Base-by-base conservation (phyloP, 2,888 invertebrate genomes). In the Agrochola lota region DNA sequence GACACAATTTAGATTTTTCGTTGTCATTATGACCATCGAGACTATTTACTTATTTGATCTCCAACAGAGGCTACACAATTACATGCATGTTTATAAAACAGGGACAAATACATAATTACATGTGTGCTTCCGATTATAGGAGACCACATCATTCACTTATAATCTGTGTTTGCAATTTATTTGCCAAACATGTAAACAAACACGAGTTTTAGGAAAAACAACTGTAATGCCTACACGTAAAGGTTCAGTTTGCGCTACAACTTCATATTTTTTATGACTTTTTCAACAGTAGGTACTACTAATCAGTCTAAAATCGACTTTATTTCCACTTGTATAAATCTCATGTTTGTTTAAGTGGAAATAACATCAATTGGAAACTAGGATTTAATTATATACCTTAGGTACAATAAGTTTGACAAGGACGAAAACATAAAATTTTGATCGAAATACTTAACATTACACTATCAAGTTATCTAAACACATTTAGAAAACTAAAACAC, bases 401-500 rank as follows among this genome's bases (percentile, higher is more conserved):
- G n/a, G 6, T 57, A n/a, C 12, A 57, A n/a, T n/a, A 57, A n/a
- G 57, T 57, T 57, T 46, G 46, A 46, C 55, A 55, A 23, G 9
- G n/a, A n/a, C 2, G 12, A 57, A 57, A 57, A 57, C 57, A n/a
- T 57, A 11, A 57, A 57, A n/a, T 30, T 9, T 57, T n/a, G 11
- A 52, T 57, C n/a, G n/a, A 57, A 57, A 57, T 11, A n/a, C n/a
- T n/a, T 59, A 15, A 57, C n/a, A 26, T 26, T 59, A 26, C 26
- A 26, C 26, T 26, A 59, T 15, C 15, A 7, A 26, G 15, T 2
- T 26, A 15, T 7, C 0, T 7, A 30, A 59, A 59, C 8, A 26
- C 26, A 30, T 60, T 55, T 7, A 26, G 8, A 69, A 72, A 69
- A 78, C 55, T 49, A 57, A 63, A 76, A 40, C 12, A 76, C 43